A percentile compares a stretch with the other conserved stretches of the same genome.
Evolutionary conservation across 2,113 vertebrate species (phyloP).

Genomic region (Ammodytes dubius): DNA sequence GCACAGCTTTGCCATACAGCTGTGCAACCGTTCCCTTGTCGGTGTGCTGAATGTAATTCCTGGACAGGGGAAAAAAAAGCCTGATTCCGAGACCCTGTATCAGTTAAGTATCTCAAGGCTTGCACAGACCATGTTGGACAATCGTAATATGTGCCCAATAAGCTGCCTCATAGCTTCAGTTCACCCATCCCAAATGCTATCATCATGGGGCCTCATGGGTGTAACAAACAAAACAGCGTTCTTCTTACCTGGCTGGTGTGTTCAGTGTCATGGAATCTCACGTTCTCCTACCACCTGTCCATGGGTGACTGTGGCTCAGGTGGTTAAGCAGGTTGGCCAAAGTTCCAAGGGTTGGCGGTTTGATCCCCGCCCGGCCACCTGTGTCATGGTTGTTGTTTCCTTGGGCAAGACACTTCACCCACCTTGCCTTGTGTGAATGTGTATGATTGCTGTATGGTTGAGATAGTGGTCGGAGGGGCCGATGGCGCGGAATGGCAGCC

Average conservation of each 20-base stretch:
- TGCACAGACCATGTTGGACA: slow-evolving; percentile 31
- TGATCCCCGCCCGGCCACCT: no score
- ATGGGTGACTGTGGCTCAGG: slow-evolving; percentile 4
- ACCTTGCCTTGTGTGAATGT: no score
- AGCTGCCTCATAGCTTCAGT: slow-evolving; percentile 7
- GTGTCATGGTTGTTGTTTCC: no score
- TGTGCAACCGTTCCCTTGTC: slow-evolving; percentile 29
- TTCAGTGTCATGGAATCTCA: slow-evolving; percentile 60
- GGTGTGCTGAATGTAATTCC: slow-evolving; percentile 53
- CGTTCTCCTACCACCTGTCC: slow-evolving; percentile 42
- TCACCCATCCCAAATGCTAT: slow-evolving; percentile 17
- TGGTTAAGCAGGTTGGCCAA: no score
- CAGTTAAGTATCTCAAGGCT: slow-evolving; percentile 22
- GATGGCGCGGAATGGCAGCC: no score
- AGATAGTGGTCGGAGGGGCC: no score
- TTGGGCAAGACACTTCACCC: no score
- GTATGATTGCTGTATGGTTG: no score
- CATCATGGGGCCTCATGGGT: slow-evolving; percentile 23
- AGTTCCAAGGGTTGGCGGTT: no score
- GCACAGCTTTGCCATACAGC: slow-evolving; percentile 53
- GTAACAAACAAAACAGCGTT: slow-evolving; percentile 38
- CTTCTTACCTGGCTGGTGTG: slow-evolving; percentile 34
- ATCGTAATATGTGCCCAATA: slow-evolving; percentile 24
- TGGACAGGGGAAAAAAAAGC: slow-evolving; percentile 32
- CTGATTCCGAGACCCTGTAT: slow-evolving; percentile 20